Evolutionary conservation across 2,797 vertebrate genomes (phyloP), one percentile per base, ranked within the genome.

Genomic region (Macrochelys suwanniensis): DNA sequence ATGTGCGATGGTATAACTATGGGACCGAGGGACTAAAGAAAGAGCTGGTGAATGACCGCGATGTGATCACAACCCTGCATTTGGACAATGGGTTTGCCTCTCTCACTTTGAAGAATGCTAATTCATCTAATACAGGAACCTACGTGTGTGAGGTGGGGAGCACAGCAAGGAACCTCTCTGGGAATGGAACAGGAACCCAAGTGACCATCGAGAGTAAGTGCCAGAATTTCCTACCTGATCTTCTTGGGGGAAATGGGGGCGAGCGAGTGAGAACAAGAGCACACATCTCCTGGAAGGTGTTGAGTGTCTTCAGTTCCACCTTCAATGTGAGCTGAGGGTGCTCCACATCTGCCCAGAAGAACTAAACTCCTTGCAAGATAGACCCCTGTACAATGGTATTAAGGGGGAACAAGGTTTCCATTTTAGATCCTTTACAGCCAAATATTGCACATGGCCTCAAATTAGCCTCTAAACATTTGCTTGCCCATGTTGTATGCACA

Each of bases 11-110:
- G 90, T 11, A 13, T 11, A 82, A 71, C 7, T n/a, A 15, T n/a
- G 59, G 16, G 65, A 37, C 17, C 21, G 49, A 65, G 10, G 56
- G 17, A 6, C 11, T 3, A 15, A 16, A 4, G 2, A 11, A 5
- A 2, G 37, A 65, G 31, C 33, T 83, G 71, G 26, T 4, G 2
- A 68, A 26, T 11, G 1, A 11, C 25, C 7, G 26, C 3, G 31
- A 12, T 4, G 3, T 11, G 15, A 7, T 5, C 26, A 26, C 33
- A 3, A 6, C 2, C 2, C 12, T 49, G 50, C 57, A 45, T 49
- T 49, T 45, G 49, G 49, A 45, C 42, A 53, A 13, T 33, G 13
- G 90, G 1, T 53, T 84, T 61, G 21, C 88, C 26, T 84, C 80
- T 13, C 80, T 91, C 74, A 87, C 17, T 3, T n/a, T 87, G 4